Conservation (phyloP, 2,113 vertebrate species). For the Leiothrix lutea region DNA sequence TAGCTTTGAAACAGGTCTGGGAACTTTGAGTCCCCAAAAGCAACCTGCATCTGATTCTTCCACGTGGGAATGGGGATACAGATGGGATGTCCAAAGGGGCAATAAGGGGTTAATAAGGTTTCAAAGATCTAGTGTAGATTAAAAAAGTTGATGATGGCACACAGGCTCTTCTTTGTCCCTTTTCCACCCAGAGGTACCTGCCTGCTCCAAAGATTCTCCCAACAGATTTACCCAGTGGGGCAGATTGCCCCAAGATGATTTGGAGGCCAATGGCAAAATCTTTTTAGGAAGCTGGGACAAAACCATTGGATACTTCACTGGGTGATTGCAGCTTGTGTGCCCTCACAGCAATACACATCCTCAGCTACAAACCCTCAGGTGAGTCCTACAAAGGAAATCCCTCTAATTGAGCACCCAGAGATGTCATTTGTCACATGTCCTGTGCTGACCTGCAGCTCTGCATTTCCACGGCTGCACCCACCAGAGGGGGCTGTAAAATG, state of each 20-base stretch:
- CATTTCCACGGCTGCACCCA: not conserved
- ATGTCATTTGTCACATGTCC: not conserved
- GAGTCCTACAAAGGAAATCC: not conserved
- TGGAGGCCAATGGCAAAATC: not conserved
- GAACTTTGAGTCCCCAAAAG: not conserved
- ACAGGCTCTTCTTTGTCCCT: not conserved
- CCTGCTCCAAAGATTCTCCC: not conserved
- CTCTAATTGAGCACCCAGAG: not conserved
- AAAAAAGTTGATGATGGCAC: not conserved
- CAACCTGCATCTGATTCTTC: not conserved
- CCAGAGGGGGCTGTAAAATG: accelerated
- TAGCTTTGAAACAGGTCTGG: not conserved
- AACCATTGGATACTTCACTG: not conserved
- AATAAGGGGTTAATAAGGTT: not conserved
- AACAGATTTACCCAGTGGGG: not conserved
- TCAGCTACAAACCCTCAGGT: not conserved
- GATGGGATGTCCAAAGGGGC: not conserved
- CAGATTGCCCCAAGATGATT: not conserved
- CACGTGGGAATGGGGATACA: not conserved
- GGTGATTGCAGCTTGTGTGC: not conserved
- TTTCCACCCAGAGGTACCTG: not conserved
- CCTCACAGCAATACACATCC: not conserved
- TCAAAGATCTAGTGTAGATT: not conserved
- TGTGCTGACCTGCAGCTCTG: not conserved
- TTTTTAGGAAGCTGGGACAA: not conserved